Percentiles rank a stretch among this genome's conserved stretches.
Evolutionary conservation across 2,888 invertebrate genomes (phyloP).

Genomic region (Eristalinus aeneus): DNA sequence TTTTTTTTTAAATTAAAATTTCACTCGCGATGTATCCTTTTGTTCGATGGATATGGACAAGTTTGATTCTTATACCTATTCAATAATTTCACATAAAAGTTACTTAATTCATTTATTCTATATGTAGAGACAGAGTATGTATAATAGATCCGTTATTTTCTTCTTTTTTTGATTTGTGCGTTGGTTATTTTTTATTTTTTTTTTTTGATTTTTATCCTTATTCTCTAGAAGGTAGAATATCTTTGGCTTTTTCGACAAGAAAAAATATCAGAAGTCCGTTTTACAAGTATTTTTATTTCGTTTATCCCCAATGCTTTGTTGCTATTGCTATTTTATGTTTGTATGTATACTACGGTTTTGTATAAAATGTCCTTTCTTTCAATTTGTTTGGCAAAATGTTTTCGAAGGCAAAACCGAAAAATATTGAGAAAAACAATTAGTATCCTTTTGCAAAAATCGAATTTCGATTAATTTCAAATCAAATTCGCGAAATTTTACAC

Average conservation of each 20-base stretch:
- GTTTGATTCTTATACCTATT: conserved; percentile 22
- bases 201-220: conserved; percentile 68
- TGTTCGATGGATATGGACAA: conserved; percentile 70
- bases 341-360: conserved; percentile 49
- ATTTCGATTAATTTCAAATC: conserved; percentile 15
- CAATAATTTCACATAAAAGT: conserved; percentile 27
- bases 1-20: conserved; percentile 48
- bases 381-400: conserved; percentile 54
- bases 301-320: conserved; percentile 32
- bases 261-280: conserved; percentile 38
- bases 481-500: conserved; percentile 51
- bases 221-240: conserved; percentile 63
- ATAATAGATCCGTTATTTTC: conserved; percentile 44
- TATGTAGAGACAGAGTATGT: conserved; percentile 46
- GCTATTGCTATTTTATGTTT: conserved; percentile 58
- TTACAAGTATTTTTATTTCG: conserved; percentile 36
- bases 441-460: neutral
- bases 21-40: conserved; percentile 71
- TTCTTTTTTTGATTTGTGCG: conserved; percentile 72
- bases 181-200: conserved; percentile 35
- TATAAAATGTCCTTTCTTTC: conserved; percentile 47
- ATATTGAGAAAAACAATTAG: neutral
- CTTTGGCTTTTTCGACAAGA: conserved; percentile 42
- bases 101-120: conserved; percentile 13
- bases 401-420: conserved; percentile 1